These are phyloP conservation scores for Drosophila arizonae DNA, from an alignment of 1,140 invertebrate genomes.

Conservation along the genomic window DNA sequence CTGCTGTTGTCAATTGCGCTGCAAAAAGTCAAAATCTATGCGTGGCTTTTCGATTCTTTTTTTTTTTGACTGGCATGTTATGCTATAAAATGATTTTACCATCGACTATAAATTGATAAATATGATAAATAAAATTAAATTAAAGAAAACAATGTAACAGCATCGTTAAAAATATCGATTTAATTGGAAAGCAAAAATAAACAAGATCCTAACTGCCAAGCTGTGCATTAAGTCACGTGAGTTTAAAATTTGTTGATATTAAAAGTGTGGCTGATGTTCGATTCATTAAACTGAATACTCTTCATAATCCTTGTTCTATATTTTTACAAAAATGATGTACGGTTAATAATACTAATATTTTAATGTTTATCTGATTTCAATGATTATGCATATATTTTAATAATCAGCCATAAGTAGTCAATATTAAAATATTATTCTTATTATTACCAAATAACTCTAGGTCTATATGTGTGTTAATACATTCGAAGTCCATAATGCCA, in stretches of 20 bases:
- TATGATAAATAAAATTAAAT: not conserved
- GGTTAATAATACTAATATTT: too few relatives aligned
- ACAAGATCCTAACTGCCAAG: not conserved
- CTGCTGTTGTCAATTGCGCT: slow-evolving; percentile 27
- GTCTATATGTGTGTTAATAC: not conserved
- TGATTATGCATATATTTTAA: too few relatives aligned
- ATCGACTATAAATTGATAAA: slow-evolving; percentile 4
- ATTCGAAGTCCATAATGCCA: not conserved
- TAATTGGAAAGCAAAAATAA: not conserved
- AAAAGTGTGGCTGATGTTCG: not conserved
- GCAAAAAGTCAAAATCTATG: slow-evolving; percentile 16
- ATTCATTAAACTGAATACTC: too few relatives aligned
- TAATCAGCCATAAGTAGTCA: too few relatives aligned
- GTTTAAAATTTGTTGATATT: not conserved
- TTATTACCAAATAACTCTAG: too few relatives aligned
- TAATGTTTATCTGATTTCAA: too few relatives aligned
- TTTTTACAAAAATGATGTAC: too few relatives aligned
- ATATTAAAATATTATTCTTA: too few relatives aligned
- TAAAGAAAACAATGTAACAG: not conserved
- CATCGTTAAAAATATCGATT: too few relatives aligned
- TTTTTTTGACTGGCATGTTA: not conserved
- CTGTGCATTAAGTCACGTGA: not conserved
- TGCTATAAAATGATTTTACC: slow-evolving; percentile 1
- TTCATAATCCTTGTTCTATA: too few relatives aligned
- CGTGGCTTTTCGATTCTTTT: not conserved